phyloP scores from a whole-genome alignment of 2,888 invertebrate species.

The Silvanus unidentatus region DNA sequence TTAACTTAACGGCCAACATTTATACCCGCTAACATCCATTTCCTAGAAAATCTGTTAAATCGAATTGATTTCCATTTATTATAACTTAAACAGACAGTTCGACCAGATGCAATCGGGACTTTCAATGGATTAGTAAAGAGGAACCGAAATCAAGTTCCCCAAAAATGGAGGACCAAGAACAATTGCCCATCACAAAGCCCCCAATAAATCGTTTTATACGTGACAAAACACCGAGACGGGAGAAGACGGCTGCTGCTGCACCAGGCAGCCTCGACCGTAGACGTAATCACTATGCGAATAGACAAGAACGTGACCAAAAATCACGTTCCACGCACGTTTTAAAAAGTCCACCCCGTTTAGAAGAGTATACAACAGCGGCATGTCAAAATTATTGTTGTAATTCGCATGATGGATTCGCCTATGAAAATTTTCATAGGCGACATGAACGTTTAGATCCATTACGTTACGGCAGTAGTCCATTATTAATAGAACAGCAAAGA shows the following conservation, averaged over 20 bases:
- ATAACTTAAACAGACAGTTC: conserved; percentile 48
- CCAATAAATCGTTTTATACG: conserved; percentile 33
- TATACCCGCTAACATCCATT: no score
- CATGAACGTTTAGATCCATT: conserved; percentile 51
- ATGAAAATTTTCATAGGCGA: conserved; percentile 55
- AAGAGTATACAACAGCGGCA: conserved; percentile 29
- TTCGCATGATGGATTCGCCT: conserved; percentile 39
- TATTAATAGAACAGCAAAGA: conserved; percentile 38
- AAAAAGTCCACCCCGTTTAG: conserved; percentile 39
- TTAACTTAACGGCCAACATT: background rate
- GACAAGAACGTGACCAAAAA: conserved; percentile 59
- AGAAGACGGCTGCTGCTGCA: conserved; percentile 31
- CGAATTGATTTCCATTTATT: no score
- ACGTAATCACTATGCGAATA: conserved; percentile 21
- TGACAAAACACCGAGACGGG: conserved; percentile 33
- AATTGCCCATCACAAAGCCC: conserved; percentile 28
- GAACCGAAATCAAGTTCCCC: conserved; percentile 22
- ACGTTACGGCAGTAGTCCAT: conserved; percentile 47
- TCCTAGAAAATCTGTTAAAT: no score
- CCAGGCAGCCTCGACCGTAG: conserved; percentile 54
- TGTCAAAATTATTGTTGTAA: conserved; percentile 19
- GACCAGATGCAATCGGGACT: conserved; percentile 60
- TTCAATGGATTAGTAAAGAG: conserved; percentile 58
- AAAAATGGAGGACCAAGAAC: conserved; percentile 29
- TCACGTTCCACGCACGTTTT: conserved; percentile 55